These are phyloP conservation scores for Diplolepis rosae DNA, from an alignment of 2,888 invertebrate genomes.

Conservation along the genomic window DNA sequence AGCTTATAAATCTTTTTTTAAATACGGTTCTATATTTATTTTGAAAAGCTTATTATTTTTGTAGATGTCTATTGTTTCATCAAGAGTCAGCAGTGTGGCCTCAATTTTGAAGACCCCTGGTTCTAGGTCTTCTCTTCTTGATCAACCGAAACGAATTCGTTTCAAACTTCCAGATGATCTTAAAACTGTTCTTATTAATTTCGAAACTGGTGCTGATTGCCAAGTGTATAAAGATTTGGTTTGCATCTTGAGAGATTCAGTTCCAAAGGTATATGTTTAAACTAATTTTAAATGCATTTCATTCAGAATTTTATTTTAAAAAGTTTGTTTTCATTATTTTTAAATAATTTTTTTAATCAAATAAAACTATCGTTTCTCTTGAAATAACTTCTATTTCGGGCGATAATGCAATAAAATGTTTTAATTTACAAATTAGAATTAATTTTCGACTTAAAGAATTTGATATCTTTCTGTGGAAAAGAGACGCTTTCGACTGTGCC, in stretches of 20 bases:
- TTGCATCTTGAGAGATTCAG: constrained; percentile 74
- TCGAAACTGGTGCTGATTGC: constrained; percentile 68
- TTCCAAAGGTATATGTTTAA: constrained; percentile 67
- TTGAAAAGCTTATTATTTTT: too few species aligned
- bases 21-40: too few species aligned
- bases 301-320: too few species aligned
- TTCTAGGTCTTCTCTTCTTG: constrained; percentile 56
- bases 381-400: neutral
- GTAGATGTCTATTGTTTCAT: constrained; percentile 70
- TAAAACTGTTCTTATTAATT: constrained; percentile 73
- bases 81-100: constrained; percentile 64
- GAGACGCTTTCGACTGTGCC: too few species aligned
- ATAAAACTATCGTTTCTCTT: neutral
- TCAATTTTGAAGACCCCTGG: constrained; percentile 66
- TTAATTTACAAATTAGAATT: too few species aligned
- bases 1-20: too few species aligned
- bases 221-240: constrained; percentile 76
- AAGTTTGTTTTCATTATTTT: neutral
- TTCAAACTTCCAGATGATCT: constrained; percentile 76
- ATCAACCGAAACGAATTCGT: constrained; percentile 64
- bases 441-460: too few species aligned
- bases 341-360: constrained; percentile 21
- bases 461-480: too few species aligned
- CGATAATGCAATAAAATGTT: neutral
- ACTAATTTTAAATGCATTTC: neutral